Conservation (phyloP, 2,888 invertebrate genomes). For the Temnothorax ravouxi region DNA sequence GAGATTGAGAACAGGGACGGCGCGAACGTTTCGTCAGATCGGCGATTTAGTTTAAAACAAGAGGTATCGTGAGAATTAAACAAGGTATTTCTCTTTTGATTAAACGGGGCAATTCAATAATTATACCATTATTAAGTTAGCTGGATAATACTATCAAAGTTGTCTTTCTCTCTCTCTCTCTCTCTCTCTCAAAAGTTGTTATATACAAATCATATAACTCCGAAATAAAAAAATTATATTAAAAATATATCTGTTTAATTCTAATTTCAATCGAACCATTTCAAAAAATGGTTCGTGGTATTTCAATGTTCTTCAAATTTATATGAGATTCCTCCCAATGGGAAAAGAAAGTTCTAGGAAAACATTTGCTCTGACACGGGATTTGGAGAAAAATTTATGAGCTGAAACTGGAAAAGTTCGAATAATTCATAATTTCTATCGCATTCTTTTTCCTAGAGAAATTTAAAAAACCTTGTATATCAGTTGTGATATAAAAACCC, state of each 20-base stretch:
- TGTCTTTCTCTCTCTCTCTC: no score
- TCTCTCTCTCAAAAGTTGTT: not conserved
- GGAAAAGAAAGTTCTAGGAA: not conserved
- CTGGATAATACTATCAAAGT: not conserved
- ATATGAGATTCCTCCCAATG: not conserved
- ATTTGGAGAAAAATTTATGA: not conserved
- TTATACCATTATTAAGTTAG: not conserved
- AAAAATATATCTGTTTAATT: not conserved
- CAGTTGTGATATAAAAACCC: not conserved
- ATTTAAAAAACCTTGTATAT: not conserved
- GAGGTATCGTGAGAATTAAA: not conserved
- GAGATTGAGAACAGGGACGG: conserved; percentile 56
- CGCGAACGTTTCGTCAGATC: conserved; percentile 58
- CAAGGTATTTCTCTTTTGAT: not conserved
- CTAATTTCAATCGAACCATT: not conserved
- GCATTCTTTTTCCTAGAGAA: not conserved
- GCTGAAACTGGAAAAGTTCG: not conserved
- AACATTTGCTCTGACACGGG: not conserved
- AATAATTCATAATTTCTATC: not conserved
- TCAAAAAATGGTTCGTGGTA: not conserved
- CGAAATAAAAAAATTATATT: not conserved
- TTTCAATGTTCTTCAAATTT: not conserved
- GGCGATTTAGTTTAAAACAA: not conserved
- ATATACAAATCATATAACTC: not conserved
- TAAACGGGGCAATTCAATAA: not conserved